These are phyloP conservation scores for Morpho deidamia DNA, from an alignment of 2,888 invertebrate species.

Conservation along the genomic window DNA sequence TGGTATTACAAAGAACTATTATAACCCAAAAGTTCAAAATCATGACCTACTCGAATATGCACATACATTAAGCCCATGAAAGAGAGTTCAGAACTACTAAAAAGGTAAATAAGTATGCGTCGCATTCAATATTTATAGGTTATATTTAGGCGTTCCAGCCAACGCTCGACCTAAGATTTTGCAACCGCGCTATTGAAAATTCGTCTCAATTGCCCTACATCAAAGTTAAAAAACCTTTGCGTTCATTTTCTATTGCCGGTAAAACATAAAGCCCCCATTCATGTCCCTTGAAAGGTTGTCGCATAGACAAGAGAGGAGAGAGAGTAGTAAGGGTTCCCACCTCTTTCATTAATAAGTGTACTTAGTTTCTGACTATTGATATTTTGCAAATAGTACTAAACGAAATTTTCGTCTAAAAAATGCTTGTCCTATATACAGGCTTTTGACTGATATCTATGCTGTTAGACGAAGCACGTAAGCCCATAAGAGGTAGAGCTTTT, in stretches of 20 bases:
- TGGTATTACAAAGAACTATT: no score
- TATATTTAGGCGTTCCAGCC: constrained; percentile 58
- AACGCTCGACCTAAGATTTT: constrained; percentile 33
- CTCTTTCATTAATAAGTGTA: not conserved
- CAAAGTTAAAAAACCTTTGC: constrained; percentile 11
- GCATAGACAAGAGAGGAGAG: constrained; percentile 54
- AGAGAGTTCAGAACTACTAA: constrained; percentile 34
- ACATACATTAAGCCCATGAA: constrained; percentile 12
- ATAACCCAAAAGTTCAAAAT: no score
- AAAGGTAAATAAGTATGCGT: constrained; percentile 37
- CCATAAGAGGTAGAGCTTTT: no score
- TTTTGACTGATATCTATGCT: no score
- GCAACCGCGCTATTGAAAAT: constrained; percentile 26
- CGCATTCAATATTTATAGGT: constrained; percentile 62
- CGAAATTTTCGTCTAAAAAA: no score
- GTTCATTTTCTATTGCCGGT: constrained; percentile 42
- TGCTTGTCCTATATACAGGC: no score
- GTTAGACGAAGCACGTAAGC: no score
- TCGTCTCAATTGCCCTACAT: constrained; percentile 24
- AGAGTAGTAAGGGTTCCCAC: constrained; percentile 18
- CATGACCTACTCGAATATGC: not conserved
- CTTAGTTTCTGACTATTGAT: no score
- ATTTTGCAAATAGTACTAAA: no score
- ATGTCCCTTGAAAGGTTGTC: constrained; percentile 63
- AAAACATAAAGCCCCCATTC: constrained; percentile 64